A percentile compares a stretch with the other conserved stretches of the same genome.
These are phyloP conservation scores for Cyclopterus lumpus DNA, from an alignment of 2,797 vertebrate species.

Conservation along the genomic window DNA sequence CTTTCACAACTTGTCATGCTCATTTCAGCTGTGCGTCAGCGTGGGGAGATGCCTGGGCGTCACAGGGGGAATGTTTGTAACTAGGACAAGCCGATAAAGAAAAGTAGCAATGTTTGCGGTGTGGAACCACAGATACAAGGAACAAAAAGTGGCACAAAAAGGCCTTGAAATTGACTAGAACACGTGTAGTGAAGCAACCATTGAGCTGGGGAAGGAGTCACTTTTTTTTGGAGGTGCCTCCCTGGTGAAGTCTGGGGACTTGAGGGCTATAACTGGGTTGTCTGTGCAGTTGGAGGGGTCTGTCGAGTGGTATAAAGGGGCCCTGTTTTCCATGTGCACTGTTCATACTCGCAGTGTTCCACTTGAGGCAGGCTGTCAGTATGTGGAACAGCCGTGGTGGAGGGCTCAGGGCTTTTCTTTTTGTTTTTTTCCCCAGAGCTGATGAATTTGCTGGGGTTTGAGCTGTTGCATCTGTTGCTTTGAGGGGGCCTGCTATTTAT, in stretches of 20 bases:
- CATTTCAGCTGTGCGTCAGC: constrained; percentile 30
- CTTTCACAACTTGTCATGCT: constrained; percentile 42
- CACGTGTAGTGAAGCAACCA: constrained; percentile 4
- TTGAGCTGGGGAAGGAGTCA: constrained; percentile 12
- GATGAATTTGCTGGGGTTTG: constrained; percentile 70
- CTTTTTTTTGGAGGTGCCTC: constrained; percentile 31
- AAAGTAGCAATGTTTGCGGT: constrained; percentile 24
- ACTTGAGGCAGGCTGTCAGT: constrained; percentile 58
- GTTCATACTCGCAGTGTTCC: constrained; percentile 45
- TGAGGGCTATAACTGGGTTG: constrained; percentile 48
- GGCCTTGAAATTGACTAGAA: constrained; percentile 26
- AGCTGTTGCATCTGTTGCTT: constrained; percentile 80
- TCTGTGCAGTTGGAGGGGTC: constrained; percentile 20
- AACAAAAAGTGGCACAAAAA: constrained; percentile 19
- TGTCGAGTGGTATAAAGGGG: constrained; percentile 31
- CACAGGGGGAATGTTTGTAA: constrained; percentile 37
- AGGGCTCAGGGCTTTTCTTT: constrained; percentile 34
- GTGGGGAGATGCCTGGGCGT: constrained; percentile 30
- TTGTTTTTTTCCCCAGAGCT: constrained; percentile 43
- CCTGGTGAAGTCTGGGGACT: constrained; percentile 34
- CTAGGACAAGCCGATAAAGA: constrained; percentile 30
- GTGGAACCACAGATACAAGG: constrained; percentile 29
- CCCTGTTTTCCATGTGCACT: constrained; percentile 63
- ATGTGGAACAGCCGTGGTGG: constrained; percentile 67
- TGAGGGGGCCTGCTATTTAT: constrained; percentile 80